Percentiles rank a stretch among this genome's conserved stretches.
These are phyloP conservation scores for Sebastes hopkinsi DNA, from an alignment of 2,797 vertebrate genomes.

Conservation along the genomic window DNA sequence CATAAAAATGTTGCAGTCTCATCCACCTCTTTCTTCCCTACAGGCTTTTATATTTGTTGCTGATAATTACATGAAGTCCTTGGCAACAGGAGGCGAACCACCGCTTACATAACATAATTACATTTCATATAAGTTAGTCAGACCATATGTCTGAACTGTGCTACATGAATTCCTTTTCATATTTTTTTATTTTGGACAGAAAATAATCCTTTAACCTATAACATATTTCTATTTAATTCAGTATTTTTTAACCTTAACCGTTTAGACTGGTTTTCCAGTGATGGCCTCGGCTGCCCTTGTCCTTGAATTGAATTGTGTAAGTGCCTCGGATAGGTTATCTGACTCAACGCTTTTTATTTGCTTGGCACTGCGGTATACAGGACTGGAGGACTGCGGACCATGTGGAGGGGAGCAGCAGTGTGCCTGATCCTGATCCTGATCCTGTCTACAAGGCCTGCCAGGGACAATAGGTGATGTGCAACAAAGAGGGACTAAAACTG, in stretches of 20 bases:
- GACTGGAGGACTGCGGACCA: slow-evolving; percentile 80
- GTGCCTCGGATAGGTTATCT: slow-evolving; percentile 84
- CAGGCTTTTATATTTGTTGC: slow-evolving; percentile 52
- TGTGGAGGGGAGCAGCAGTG: slow-evolving; percentile 63
- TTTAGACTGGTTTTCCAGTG: slow-evolving; percentile 35
- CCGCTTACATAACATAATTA: slow-evolving; percentile 60
- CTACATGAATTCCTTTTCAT: not conserved
- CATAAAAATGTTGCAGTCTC: too few species aligned
- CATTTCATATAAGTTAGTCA: slow-evolving; percentile 26
- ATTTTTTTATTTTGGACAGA: not conserved
- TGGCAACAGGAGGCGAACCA: slow-evolving; percentile 53
- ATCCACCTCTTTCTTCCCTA: not conserved
- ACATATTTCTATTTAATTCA: not conserved
- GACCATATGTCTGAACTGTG: not conserved
- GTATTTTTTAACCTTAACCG: not conserved
- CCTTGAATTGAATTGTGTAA: slow-evolving; percentile 86
- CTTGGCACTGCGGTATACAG: slow-evolving; percentile 83
- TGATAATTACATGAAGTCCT: slow-evolving; percentile 52
- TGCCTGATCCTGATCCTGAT: slow-evolving; percentile 35
- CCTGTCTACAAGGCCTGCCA: slow-evolving; percentile 32
- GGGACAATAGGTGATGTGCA: slow-evolving; percentile 57
- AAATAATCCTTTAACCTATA: not conserved
- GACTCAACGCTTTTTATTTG: slow-evolving; percentile 86
- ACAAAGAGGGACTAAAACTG: slow-evolving; percentile 47
- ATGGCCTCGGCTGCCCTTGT: slow-evolving; percentile 79